Percentiles rank a stretch among this genome's conserved stretches.
Evolutionary conservation across 2,113 vertebrate genomes (phyloP).

Genomic region (Caloenas nicobarica): DNA sequence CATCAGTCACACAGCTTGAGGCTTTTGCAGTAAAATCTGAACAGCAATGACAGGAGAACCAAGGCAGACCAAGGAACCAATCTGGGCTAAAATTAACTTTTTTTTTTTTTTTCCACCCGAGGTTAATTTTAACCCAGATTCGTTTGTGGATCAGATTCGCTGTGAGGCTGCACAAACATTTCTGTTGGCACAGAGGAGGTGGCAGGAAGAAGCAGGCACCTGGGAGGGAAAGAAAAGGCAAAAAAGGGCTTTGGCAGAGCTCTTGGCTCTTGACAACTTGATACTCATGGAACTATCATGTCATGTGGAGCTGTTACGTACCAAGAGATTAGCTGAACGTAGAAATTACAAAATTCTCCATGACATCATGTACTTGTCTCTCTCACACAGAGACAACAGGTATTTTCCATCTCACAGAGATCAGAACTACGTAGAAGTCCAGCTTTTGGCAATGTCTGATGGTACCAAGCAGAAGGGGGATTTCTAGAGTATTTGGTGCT

Average conservation of each 20-base stretch:
- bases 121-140: slow-evolving; percentile 46
- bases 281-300: slow-evolving; percentile 7
- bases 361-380: background rate
- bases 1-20: background rate
- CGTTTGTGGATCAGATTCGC: background rate
- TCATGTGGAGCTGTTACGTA: background rate
- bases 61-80: background rate
- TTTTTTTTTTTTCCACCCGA: background rate
- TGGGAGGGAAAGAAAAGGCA: slow-evolving; percentile 39
- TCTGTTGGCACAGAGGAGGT: slow-evolving; percentile 31
- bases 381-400: background rate
- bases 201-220: slow-evolving; percentile 43
- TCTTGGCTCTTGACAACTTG: background rate
- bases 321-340: background rate
- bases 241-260: slow-evolving; percentile 32
- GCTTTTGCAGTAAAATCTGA: background rate
- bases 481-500: background rate
- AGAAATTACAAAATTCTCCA: background rate
- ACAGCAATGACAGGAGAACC: background rate
- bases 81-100: background rate
- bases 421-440: background rate
- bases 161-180: slow-evolving; percentile 54
- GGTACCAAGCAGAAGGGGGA: background rate
- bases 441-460: background rate
- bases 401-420: background rate